Evolutionary conservation across 2,797 vertebrate species (phyloP).

Genomic region (Enoplosus armatus): DNA sequence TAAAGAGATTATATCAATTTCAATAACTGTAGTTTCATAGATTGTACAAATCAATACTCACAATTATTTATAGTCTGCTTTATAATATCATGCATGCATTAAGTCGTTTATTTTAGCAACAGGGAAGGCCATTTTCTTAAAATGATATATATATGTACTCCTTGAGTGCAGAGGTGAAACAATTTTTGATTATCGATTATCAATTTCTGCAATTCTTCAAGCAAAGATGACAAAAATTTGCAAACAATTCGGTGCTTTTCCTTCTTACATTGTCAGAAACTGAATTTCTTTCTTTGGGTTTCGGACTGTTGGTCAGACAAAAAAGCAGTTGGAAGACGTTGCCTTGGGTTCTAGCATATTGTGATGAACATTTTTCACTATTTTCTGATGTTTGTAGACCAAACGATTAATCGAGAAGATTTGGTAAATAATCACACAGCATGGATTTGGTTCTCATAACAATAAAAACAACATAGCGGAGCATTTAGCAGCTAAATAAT

Average conservation of each 20-base stretch:
- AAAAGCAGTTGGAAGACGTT: neutral
- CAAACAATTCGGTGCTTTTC: neutral
- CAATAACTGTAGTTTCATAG: neutral
- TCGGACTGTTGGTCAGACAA: neutral
- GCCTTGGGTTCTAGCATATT: neutral
- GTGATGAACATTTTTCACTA: neutral
- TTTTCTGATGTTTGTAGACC: neutral
- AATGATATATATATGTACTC: neutral
- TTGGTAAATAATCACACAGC: too few relatives aligned
- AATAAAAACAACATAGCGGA: too few relatives aligned
- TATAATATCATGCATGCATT: neutral
- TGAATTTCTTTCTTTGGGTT: neutral
- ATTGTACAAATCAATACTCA: constrained; percentile 1
- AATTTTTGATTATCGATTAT: neutral
- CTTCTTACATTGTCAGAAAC: neutral
- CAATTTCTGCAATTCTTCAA: neutral
- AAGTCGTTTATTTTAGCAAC: neutral
- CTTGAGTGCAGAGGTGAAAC: neutral
- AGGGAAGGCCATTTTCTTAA: neutral
- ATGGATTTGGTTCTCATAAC: too few relatives aligned
- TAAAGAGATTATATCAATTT: neutral
- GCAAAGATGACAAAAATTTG: neutral
- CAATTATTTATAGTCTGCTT: neutral
- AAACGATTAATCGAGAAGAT: neutral
- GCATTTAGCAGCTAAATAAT: neutral